These are phyloP conservation scores for Henricia sp. DNA, from an alignment of 53 echinoderm and acorn worm genomes.

Conservation along the genomic window DNA sequence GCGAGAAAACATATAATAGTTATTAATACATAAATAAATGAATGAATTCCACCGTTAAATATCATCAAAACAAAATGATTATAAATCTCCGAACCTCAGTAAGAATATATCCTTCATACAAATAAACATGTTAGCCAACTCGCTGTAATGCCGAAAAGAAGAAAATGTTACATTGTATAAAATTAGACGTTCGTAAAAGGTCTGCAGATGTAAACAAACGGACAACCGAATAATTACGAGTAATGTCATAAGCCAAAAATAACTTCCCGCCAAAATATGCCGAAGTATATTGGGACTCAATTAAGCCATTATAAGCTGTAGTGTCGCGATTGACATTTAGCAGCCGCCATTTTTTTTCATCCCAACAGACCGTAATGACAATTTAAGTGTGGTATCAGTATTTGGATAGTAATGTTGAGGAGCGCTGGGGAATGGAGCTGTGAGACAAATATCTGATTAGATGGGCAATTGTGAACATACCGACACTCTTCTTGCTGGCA, in stretches of 20 bases:
- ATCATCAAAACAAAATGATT: no score
- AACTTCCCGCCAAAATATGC: background rate
- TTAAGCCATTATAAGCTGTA: background rate
- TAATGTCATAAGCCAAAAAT: background rate
- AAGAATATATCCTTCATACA: background rate
- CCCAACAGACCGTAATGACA: background rate
- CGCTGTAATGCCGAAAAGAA: background rate
- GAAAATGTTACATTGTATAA: background rate
- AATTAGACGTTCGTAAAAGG: background rate
- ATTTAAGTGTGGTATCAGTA: background rate
- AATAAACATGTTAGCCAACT: background rate
- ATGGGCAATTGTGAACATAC: background rate
- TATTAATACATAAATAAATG: background rate
- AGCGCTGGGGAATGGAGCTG: background rate
- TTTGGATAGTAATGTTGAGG: background rate
- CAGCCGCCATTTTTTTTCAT: background rate
- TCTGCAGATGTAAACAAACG: no score
- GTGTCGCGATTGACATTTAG: background rate
- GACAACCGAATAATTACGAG: no score
- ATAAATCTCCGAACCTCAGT: background rate
- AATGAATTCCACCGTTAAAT: background rate
- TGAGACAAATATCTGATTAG: background rate
- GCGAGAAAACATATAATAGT: background rate
- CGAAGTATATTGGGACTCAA: background rate
- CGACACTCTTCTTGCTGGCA: background rate